Evolutionary conservation across 2,888 invertebrate genomes (phyloP).

Genomic region (Synanthedon myopaeformis): DNA sequence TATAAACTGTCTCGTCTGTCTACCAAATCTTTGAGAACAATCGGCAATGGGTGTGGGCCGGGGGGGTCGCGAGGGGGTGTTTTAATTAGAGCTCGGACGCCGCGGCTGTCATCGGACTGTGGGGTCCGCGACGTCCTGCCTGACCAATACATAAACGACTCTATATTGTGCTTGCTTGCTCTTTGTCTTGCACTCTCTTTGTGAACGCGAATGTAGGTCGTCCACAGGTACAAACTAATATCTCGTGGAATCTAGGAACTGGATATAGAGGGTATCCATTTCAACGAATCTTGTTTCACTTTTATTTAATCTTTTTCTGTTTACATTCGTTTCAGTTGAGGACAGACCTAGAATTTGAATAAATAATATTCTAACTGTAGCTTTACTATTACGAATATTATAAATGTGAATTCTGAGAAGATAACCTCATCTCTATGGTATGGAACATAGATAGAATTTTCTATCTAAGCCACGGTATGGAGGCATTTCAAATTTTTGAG

Average conservation of each 20-base stretch:
- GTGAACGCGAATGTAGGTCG: not conserved
- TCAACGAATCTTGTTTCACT: no score
- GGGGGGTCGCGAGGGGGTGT: constrained; percentile 33
- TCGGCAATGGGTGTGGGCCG: constrained; percentile 14
- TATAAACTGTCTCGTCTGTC: not conserved
- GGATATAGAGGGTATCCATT: no score
- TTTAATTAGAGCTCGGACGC: constrained; percentile 63
- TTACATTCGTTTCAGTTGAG: no score
- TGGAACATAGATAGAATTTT: no score
- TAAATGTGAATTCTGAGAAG: not conserved
- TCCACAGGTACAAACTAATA: not conserved
- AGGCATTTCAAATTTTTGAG: no score
- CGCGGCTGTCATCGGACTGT: constrained; percentile 22
- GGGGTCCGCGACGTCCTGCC: constrained; percentile 17
- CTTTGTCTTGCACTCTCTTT: not conserved
- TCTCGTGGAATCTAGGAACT: no score
- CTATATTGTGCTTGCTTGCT: not conserved
- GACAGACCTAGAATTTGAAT: no score
- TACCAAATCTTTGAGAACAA: constrained; percentile 3
- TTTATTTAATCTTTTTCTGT: no score
- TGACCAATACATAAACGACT: constrained; percentile 6
- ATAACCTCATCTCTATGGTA: no score
- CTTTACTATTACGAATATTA: not conserved
- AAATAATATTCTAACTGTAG: no score
- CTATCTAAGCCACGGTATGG: no score